Base-by-base conservation (phyloP, 2,888 invertebrate species). In the Lucinisca nassula region DNA sequence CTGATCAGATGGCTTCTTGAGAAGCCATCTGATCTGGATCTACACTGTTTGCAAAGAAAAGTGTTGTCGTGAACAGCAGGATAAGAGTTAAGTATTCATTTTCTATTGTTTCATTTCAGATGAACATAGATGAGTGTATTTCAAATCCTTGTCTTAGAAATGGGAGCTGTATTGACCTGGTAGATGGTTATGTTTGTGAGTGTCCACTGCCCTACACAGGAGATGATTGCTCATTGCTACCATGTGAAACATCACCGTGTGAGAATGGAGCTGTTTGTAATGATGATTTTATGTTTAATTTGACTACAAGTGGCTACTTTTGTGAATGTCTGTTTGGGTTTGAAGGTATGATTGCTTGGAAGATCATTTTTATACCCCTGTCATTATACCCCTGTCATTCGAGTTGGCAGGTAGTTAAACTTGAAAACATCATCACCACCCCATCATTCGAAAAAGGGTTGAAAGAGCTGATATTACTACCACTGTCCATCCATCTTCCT, bases 241-340 rank as follows among this genome's bases (percentile, higher is more conserved):
- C 88, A 12, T 88, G 88, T 77, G 88, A 88, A n/a, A 85, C 79
- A 4, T 27, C 35, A 35, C 88, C 88, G 8, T 88, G 88, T 82
- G 84, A 79, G 14, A 85, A 88, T 70, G 82, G 73, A 38, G 84
- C 70, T 27, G 14, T 76, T 17, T 88, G 88, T 45, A 27, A 75
- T 45, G 55, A 88, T 75, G 88, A 88, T 35, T 21, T 82, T 8
- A 32, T 1, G 10, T 85, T 88, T 30, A 80, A 75, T 45, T 49
- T 58, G 27, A 84, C 88, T n/a, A 10, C 70, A 6, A 79, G 32
- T 51, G 88, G 88, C 10, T 88, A 75, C 45, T 72, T 79, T 21
- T 88, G 88, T 77, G 79, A 84, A 17, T 88, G 88, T 73, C 30
- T 82, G 4, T 4, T 72, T 10, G 88, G 88, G 12, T 88, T 84